phyloP scores from a whole-genome alignment of 2,113 vertebrate species.

The Toxotes jaculatrix region DNA sequence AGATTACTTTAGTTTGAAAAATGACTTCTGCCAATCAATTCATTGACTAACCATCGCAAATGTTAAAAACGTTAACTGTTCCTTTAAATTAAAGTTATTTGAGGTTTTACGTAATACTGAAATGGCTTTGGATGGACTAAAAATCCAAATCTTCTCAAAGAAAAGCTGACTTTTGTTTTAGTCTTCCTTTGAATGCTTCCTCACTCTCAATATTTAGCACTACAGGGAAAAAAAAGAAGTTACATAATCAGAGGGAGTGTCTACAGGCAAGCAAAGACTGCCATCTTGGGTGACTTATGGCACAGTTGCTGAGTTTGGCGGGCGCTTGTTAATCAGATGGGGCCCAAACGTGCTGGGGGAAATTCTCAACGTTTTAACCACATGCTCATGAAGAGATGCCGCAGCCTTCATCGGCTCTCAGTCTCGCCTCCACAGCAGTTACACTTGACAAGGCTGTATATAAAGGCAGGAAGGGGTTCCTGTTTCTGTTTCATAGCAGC shows the following conservation, averaged over 20 bases:
- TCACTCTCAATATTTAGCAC: background rate
- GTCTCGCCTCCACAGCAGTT: background rate
- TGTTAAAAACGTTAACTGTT: too few relatives aligned
- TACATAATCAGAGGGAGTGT: background rate
- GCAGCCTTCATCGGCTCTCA: background rate
- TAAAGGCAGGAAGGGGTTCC: constrained; percentile 9
- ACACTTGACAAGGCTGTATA: background rate
- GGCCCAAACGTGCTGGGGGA: background rate
- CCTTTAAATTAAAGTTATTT: too few relatives aligned
- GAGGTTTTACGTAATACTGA: too few relatives aligned
- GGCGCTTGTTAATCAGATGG: background rate
- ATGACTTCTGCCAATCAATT: too few relatives aligned
- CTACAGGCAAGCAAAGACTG: background rate
- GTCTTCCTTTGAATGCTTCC: background rate
- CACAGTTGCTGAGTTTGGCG: background rate
- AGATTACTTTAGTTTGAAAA: too few relatives aligned
- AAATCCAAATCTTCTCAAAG: background rate
- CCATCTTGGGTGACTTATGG: background rate
- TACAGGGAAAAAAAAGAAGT: background rate
- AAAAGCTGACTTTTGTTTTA: background rate
- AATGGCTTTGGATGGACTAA: too few relatives aligned
- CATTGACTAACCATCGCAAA: too few relatives aligned
- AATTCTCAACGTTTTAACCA: constrained; percentile 53
- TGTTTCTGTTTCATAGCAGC: constrained; percentile 7
- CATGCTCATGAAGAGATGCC: background rate